Evolutionary conservation across 2,797 vertebrate genomes (phyloP), one percentile per base, ranked within the genome.

Genomic region (Anguilla obscura): DNA sequence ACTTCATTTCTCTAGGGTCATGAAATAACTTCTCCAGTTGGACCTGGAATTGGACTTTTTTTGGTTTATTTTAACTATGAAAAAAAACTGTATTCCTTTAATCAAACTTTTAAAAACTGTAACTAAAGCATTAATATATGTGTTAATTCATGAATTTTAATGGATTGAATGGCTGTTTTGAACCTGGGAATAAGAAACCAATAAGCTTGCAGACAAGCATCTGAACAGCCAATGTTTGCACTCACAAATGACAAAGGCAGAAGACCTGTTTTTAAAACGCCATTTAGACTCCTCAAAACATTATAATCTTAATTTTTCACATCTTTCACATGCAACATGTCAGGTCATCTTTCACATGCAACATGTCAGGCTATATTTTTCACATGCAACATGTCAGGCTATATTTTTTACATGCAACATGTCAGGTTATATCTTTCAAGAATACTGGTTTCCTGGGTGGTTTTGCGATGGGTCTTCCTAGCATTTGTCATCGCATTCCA

Each of bases 181-280:
- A 24, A 6, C 21, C 40, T 48, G 79, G 40, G 6, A 7, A 80
- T n/a, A 50, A 48, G 45, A 21, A 82, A 82, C 3, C 21, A n/a
- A 24, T 24, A 6, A 21, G 71, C 9, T 14, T 74, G 33, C 12
- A 16, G 12, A 33, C 33, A 82, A 48, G 45, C 21, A 82, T 48
- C 40, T 24, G 3, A 48, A 82, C 3, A 21, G 40, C 2, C 6
- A 16, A 21, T 21, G 30, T 14, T 10, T 1, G 89, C 63, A 66
- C 88, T 90, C 89, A 88, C 88, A 89, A 88, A 88, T 90, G 87
- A 87, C 84, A 69, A 71, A 79, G 45, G 86, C 88, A 86, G 89
- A 88, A 90, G 66, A 85, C 83, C 84, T 84, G 30, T 84, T 88
- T 27, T 87, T 33, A 86, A 24, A n/a, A 85, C 45, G 87, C 76